A percentile compares a stretch with the other conserved stretches of the same genome.
phyloP scores from a whole-genome alignment of 2,888 invertebrate species.

The Volucella inflata region DNA sequence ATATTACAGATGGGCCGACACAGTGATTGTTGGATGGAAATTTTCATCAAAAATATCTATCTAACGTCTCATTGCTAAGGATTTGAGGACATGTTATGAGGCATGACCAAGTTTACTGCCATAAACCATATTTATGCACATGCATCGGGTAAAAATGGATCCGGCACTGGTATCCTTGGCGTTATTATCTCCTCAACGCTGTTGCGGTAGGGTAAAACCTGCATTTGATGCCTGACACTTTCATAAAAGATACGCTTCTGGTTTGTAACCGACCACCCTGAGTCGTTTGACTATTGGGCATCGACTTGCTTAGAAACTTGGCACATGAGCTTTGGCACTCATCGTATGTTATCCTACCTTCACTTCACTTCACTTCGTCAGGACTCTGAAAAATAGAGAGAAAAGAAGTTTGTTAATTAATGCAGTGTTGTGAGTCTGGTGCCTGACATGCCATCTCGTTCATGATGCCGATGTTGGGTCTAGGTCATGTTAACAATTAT shows the following conservation, averaged over 20 bases:
- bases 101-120: neutral
- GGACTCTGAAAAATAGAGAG: neutral
- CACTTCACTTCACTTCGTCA: too few species aligned
- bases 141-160: slow-evolving; percentile 26
- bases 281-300: slow-evolving; percentile 33
- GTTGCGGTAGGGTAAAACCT: slow-evolving; percentile 27
- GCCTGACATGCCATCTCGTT: neutral
- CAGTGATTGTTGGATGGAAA: slow-evolving; percentile 30
- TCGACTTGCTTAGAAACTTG: too few species aligned
- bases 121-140: slow-evolving; percentile 23
- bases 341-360: neutral
- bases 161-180: neutral
- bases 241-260: slow-evolving; percentile 19
- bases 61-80: slow-evolving; percentile 39
- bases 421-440: slow-evolving; percentile 4
- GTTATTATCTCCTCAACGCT: slow-evolving; percentile 45
- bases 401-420: slow-evolving; percentile 39
- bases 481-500: slow-evolving; percentile 32
- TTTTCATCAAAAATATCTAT: slow-evolving; percentile 56
- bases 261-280: neutral
- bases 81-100: slow-evolving; percentile 9
- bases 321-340: neutral
- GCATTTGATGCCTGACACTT: slow-evolving; percentile 64
- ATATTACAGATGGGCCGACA: neutral
- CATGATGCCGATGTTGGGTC: neutral